A percentile compares a stretch with the other conserved stretches of the same genome.
These are phyloP conservation scores for Napeogenes sylphis DNA, from an alignment of 2,888 invertebrate genomes.

Conservation along the genomic window DNA sequence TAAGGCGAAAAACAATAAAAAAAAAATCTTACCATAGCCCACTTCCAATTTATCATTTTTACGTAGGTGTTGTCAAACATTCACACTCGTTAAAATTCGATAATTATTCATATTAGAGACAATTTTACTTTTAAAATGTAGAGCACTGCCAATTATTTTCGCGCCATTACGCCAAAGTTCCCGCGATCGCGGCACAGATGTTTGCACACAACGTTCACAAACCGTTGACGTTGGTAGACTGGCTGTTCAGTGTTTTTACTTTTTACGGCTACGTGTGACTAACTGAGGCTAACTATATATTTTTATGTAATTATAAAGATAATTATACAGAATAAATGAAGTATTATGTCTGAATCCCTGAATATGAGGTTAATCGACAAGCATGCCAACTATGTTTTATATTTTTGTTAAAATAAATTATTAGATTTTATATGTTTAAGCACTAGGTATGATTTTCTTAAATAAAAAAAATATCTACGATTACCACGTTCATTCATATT, in stretches of 20 bases:
- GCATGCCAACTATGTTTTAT: not conserved
- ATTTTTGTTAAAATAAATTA: not conserved
- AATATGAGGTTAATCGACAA: not conserved
- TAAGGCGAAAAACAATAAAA: not conserved
- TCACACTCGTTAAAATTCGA: conserved; percentile 22
- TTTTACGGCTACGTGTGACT: conserved; percentile 8
- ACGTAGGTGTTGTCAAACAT: conserved; percentile 30
- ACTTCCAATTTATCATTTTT: conserved; percentile 49
- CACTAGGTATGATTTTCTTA: not conserved
- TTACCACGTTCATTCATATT: too few relatives aligned
- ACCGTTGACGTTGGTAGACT: conserved; percentile 50
- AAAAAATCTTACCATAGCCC: conserved; percentile 45
- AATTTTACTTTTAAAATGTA: conserved; percentile 15
- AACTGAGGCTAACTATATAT: conserved; percentile 3
- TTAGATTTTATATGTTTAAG: not conserved
- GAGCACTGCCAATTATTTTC: conserved; percentile 41
- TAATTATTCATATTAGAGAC: conserved; percentile 18
- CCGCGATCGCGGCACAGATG: conserved; percentile 46
- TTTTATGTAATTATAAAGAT: not conserved
- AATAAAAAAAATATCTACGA: too few relatives aligned
- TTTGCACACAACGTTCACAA: conserved; percentile 43
- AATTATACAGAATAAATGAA: conserved; percentile 5
- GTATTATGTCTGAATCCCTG: conserved; percentile 1
- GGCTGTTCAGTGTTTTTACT: conserved; percentile 29
- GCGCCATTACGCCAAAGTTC: conserved; percentile 65